phyloP scores from a whole-genome alignment of 2,888 invertebrate genomes.

The Eristalis intricaria region DNA sequence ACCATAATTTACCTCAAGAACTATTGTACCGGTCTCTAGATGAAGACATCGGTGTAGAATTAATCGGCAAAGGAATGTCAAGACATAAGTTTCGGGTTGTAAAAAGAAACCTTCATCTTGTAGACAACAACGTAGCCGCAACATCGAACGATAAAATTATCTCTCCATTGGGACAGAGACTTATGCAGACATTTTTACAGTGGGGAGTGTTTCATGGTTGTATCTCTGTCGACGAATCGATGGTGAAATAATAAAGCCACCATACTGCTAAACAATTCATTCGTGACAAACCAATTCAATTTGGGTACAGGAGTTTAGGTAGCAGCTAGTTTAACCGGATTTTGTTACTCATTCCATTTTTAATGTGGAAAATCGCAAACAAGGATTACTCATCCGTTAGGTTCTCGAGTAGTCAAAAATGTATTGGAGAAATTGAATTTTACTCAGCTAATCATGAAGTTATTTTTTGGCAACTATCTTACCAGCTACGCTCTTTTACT shows the following conservation, averaged over 20 bases:
- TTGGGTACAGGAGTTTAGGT: neutral
- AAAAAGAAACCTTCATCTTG: constrained; percentile 16
- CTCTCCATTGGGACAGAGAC: neutral
- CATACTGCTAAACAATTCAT: constrained; percentile 11
- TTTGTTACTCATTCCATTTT: constrained; percentile 7
- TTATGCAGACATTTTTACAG: constrained; percentile 6
- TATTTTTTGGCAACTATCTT: constrained; percentile 3
- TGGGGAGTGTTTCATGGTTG: constrained; percentile 13
- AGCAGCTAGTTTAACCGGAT: neutral
- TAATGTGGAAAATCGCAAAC: constrained; percentile 8
- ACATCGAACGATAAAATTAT: constrained; percentile 12
- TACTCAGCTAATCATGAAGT: constrained; percentile 1
- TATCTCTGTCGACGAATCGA: constrained; percentile 9
- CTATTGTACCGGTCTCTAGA: constrained; percentile 8
- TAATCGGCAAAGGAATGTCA: neutral
- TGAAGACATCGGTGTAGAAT: constrained; percentile 7
- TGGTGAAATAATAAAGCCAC: neutral
- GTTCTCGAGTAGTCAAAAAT: constrained; percentile 1
- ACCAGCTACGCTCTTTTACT: neutral
- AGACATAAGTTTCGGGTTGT: constrained; percentile 6
- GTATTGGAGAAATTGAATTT: constrained; percentile 4
- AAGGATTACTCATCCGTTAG: neutral
- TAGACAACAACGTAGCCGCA: constrained; percentile 9
- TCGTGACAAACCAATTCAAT: neutral
- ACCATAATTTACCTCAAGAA: constrained; percentile 13